Conservation (phyloP, 2,797 vertebrate species). For the Myotis pilosus region DNA sequence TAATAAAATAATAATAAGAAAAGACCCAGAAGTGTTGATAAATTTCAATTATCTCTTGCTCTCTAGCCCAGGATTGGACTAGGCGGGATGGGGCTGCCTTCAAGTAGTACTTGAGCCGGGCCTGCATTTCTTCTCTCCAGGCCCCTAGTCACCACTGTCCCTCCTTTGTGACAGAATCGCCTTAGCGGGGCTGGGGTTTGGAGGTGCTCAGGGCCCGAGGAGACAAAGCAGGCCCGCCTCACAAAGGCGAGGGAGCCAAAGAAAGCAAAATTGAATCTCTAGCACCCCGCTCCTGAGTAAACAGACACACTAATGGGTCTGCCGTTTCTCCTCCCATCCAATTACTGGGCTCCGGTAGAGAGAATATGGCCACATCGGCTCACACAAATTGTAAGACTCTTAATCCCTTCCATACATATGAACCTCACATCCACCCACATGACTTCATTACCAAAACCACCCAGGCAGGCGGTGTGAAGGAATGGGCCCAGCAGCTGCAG, state of each 20-base stretch:
- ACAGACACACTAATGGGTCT: constrained; percentile 94
- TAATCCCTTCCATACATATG: constrained; percentile 96
- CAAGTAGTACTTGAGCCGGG: constrained; percentile 90
- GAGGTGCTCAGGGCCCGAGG: constrained; percentile 88
- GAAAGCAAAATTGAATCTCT: constrained; percentile 93
- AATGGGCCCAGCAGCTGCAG: constrained; percentile 85
- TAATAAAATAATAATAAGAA: constrained; percentile 91
- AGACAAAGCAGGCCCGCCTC: constrained; percentile 88
- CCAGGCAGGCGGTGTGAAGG: constrained; percentile 90
- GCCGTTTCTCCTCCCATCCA: constrained; percentile 95
- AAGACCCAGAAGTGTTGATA: constrained; percentile 90
- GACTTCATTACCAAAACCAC: constrained; percentile 92
- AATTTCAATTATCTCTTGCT: constrained; percentile 91
- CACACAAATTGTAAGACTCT: constrained; percentile 91
- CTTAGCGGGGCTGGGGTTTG: constrained; percentile 90
- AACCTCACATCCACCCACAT: constrained; percentile 89
- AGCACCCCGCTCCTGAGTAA: constrained; percentile 92
- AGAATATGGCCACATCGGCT: constrained; percentile 92
- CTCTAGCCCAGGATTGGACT: constrained; percentile 87
- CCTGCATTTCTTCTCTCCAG: constrained; percentile 82
- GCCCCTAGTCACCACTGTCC: constrained; percentile 81
- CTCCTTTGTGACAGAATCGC: constrained; percentile 90
- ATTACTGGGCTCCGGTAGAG: constrained; percentile 91
- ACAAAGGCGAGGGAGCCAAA: constrained; percentile 92
- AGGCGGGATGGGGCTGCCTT: constrained; percentile 87